These are phyloP conservation scores for Arizona elegans DNA, from an alignment of 2,113 vertebrate genomes.

Conservation along the genomic window DNA sequence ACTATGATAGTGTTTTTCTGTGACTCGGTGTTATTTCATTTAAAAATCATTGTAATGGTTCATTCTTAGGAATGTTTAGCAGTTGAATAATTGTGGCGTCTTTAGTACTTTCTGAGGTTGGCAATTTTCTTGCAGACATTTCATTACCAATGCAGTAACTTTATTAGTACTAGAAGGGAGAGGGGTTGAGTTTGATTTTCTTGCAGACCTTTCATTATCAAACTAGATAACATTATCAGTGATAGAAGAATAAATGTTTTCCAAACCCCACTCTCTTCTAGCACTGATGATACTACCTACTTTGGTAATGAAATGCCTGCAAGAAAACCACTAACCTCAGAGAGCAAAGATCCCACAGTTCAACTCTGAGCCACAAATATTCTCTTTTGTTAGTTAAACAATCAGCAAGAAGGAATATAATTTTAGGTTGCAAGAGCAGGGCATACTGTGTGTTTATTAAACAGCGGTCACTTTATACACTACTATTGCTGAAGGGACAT, in stretches of 20 bases:
- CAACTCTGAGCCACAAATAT: not conserved
- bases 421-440: slow-evolving; percentile 22
- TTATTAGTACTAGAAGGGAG: not conserved
- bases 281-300: not conserved
- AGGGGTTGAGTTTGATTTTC: not conserved
- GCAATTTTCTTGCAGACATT: not conserved
- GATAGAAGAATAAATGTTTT: no score
- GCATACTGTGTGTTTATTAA: slow-evolving; percentile 28
- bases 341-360: not conserved
- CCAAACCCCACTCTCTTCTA: not conserved
- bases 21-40: slow-evolving; percentile 23
- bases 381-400: slow-evolving; percentile 32
- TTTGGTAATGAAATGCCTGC: not conserved
- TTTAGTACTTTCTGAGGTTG: not conserved
- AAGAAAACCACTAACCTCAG: not conserved
- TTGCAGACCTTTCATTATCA: not conserved
- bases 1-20: slow-evolving; percentile 16
- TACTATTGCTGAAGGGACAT: not conserved
- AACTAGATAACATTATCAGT: not conserved
- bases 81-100: slow-evolving; percentile 27
- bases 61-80: slow-evolving; percentile 31
- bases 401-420: slow-evolving; percentile 51
- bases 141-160: not conserved
- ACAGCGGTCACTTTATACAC: not conserved
- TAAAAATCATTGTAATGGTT: slow-evolving; percentile 33